phyloP scores from a whole-genome alignment of 2,797 vertebrate species.

The Lophius americanus region DNA sequence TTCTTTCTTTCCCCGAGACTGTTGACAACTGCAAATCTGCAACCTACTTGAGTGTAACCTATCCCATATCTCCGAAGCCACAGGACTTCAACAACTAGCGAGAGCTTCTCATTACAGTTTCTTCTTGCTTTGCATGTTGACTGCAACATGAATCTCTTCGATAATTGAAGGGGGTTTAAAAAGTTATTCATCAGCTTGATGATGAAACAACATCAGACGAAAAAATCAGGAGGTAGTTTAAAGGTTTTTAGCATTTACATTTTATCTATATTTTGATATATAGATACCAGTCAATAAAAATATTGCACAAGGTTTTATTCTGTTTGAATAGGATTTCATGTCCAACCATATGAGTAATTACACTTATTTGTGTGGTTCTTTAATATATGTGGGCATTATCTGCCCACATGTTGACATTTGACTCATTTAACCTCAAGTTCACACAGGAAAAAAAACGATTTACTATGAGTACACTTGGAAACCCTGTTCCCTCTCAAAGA shows the following conservation, averaged over 20 bases:
- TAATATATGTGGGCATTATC: slow-evolving; percentile 50
- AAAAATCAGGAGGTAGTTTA: no score
- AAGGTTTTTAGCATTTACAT: background rate
- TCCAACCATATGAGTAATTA: slow-evolving; percentile 60
- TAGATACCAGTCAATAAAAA: slow-evolving; percentile 26
- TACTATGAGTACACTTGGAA: slow-evolving; percentile 50
- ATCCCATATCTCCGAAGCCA: background rate
- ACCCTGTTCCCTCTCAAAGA: slow-evolving; percentile 26
- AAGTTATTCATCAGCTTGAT: slow-evolving; percentile 1
- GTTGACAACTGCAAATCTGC: background rate
- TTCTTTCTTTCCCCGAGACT: background rate
- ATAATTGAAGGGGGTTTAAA: background rate
- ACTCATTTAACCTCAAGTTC: slow-evolving; percentile 63
- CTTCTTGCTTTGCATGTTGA: slow-evolving; percentile 2
- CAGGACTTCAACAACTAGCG: background rate
- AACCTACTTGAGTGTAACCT: slow-evolving; percentile 1
- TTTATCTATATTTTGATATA: slow-evolving; percentile 4
- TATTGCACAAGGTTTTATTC: slow-evolving; percentile 48
- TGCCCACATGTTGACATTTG: slow-evolving; percentile 58
- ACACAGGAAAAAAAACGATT: slow-evolving; percentile 69
- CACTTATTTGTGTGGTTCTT: slow-evolving; percentile 48
- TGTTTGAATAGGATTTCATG: slow-evolving; percentile 30
- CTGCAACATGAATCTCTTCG: background rate
- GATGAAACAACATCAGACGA: background rate
- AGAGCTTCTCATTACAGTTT: background rate